A percentile compares a stretch with the other conserved stretches of the same genome.
phyloP scores from a whole-genome alignment of 1,140 invertebrate genomes.

The Galendromus occidentalis region DNA sequence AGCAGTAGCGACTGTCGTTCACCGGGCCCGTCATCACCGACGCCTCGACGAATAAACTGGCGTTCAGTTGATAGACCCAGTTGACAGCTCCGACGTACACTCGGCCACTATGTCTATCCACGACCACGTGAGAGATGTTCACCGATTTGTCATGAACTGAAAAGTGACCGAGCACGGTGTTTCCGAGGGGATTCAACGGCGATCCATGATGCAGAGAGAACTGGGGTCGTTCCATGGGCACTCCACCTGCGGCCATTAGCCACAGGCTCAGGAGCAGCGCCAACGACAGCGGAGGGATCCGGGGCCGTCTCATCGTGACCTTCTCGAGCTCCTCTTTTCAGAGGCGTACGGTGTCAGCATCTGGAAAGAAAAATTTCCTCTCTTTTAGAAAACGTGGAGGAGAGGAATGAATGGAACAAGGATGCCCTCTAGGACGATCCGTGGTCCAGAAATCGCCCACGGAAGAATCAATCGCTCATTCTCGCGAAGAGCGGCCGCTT shows the following conservation, averaged over 20 bases:
- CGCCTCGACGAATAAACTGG: slow-evolving; percentile 45
- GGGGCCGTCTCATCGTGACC: too few species aligned
- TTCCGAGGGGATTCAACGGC: neutral
- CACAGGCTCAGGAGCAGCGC: neutral
- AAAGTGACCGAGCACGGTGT: slow-evolving; percentile 21
- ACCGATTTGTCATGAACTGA: slow-evolving; percentile 25
- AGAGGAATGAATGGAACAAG: too few species aligned
- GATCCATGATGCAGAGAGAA: slow-evolving; percentile 1
- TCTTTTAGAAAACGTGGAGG: too few species aligned
- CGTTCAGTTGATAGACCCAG: slow-evolving; percentile 54
- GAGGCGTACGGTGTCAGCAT: too few species aligned
- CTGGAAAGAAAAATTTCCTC: too few species aligned
- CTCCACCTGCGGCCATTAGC: neutral
- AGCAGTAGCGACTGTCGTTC: slow-evolving; percentile 62
- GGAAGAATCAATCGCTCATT: too few species aligned
- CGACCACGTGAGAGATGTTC: slow-evolving; percentile 35
- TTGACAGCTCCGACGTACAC: slow-evolving; percentile 64
- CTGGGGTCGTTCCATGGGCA: neutral
- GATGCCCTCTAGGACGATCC: too few species aligned
- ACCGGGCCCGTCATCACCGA: slow-evolving; percentile 47
- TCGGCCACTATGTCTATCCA: slow-evolving; percentile 37
- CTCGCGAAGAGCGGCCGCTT: too few species aligned
- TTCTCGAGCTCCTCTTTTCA: too few species aligned
- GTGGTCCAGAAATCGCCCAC: too few species aligned
- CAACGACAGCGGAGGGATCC: too few species aligned